These are phyloP conservation scores for Belgica antarctica DNA, from an alignment of 2,888 invertebrate species.

Conservation along the genomic window DNA sequence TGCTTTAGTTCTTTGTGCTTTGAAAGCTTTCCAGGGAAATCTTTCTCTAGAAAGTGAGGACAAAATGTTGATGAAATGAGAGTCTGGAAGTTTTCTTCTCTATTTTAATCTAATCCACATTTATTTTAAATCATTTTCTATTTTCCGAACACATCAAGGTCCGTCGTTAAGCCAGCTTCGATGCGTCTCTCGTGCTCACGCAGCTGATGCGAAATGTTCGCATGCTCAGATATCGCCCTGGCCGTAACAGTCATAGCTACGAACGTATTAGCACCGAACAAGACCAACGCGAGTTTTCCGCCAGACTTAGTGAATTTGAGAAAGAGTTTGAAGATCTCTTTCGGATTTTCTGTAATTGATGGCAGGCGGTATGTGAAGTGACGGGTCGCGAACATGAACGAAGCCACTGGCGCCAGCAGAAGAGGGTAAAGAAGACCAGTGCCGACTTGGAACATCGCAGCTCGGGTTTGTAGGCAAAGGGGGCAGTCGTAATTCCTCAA, in stretches of 20 bases:
- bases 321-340: constrained; percentile 58
- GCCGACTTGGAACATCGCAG: constrained; percentile 59
- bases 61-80: too few relatives aligned
- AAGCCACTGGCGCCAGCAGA: constrained; percentile 60
- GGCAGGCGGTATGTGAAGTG: constrained; percentile 65
- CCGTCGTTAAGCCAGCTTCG: constrained; percentile 46
- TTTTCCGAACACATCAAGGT: too few relatives aligned
- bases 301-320: constrained; percentile 59
- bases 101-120: too few relatives aligned
- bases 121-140: too few relatives aligned
- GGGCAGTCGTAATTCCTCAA: constrained; percentile 62
- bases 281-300: constrained; percentile 55
- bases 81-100: too few relatives aligned
- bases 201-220: constrained; percentile 49
- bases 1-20: too few relatives aligned
- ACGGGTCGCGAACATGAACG: constrained; percentile 63
- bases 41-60: too few relatives aligned
- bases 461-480: constrained; percentile 63
- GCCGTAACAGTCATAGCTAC: constrained; percentile 62
- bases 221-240: constrained; percentile 58
- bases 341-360: constrained; percentile 59
- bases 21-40: too few relatives aligned
- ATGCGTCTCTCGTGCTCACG: constrained; percentile 49
- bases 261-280: constrained; percentile 58
- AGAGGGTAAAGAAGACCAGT: constrained; percentile 63